Percentiles rank a stretch among this genome's conserved stretches.
Conservation (phyloP, 2,113 vertebrate species). For the Ailuropoda melanoleuca region DNA sequence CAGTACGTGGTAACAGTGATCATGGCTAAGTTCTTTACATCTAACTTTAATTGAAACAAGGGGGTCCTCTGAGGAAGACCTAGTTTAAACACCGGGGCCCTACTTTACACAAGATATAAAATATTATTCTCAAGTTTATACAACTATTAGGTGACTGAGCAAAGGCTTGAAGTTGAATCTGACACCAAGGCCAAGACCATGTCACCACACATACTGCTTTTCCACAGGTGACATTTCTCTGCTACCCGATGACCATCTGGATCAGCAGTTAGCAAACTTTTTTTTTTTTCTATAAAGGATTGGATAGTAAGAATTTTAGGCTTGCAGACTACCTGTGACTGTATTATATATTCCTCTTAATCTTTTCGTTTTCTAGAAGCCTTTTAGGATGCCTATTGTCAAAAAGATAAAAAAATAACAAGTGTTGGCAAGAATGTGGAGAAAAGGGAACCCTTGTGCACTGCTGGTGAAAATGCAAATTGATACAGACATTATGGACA, state of each 20-base stretch:
- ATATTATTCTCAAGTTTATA: neutral
- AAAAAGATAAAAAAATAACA: slow-evolving; percentile 19
- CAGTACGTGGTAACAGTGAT: neutral
- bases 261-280: neutral
- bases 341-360: neutral
- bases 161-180: neutral
- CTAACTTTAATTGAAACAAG: neutral
- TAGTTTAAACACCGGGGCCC: neutral
- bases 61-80: neutral
- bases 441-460: neutral
- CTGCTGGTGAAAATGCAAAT: neutral
- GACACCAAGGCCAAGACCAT: neutral
- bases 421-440: neutral
- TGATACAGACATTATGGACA: neutral
- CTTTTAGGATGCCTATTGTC: neutral
- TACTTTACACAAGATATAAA: neutral
- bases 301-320: neutral
- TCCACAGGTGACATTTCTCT: neutral
- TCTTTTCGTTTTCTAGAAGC: neutral
- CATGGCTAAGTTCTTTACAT: neutral
- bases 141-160: neutral
- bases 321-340: neutral
- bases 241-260: neutral
- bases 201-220: neutral
- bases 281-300: neutral